These are phyloP conservation scores for Eurystomus gularis DNA, from an alignment of 2,113 vertebrate species.

Conservation along the genomic window DNA sequence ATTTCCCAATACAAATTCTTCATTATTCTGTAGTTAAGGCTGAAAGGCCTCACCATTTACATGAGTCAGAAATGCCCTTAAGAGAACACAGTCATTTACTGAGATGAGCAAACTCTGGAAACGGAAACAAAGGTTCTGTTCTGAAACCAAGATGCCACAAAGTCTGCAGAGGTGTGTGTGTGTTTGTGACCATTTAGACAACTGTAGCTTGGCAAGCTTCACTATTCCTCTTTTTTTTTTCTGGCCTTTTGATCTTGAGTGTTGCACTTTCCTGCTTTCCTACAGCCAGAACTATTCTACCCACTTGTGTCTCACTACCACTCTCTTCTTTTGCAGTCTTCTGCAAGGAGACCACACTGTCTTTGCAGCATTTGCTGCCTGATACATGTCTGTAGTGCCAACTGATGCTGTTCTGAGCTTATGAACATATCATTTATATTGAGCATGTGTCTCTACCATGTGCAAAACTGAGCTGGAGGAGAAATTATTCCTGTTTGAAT, in stretches of 20 bases:
- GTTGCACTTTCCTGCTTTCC: background rate
- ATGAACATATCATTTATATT: background rate
- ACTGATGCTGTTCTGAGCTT: background rate
- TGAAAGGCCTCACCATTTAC: background rate
- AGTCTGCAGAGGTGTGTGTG: background rate
- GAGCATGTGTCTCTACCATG: fast-evolving
- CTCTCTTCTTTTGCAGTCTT: background rate
- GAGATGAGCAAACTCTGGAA: background rate
- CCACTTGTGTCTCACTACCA: background rate
- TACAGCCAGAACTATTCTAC: background rate
- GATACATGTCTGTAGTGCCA: background rate
- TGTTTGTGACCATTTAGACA: background rate
- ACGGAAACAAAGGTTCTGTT: background rate
- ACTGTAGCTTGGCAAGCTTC: background rate
- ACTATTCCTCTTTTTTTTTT: background rate
- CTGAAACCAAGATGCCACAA: background rate
- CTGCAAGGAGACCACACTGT: background rate
- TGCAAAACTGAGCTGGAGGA: background rate
- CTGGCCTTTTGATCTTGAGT: background rate
- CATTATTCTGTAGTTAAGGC: background rate
- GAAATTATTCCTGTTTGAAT: background rate
- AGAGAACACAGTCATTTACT: background rate
- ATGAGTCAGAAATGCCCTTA: background rate
- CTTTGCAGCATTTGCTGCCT: background rate
- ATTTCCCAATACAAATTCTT: background rate